Percentiles rank a stretch among this genome's conserved stretches.
Conservation (phyloP, 1,140 invertebrate species). For the Diachasmimorpha longicaudata region DNA sequence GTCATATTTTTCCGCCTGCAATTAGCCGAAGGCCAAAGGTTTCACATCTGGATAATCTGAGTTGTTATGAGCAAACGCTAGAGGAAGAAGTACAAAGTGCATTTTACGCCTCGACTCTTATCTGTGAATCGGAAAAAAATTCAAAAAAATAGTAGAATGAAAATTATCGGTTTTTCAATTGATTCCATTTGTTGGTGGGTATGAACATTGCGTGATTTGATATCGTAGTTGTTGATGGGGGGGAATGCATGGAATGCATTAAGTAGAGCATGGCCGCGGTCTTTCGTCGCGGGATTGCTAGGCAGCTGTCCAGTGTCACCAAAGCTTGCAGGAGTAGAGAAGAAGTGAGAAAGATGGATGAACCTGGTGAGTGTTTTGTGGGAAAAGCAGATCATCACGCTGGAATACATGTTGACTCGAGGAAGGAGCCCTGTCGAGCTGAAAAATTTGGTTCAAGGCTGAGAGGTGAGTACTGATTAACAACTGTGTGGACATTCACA, state of each 20-base stretch:
- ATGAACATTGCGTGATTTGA: neutral
- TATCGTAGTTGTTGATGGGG: neutral
- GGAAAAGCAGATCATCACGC: neutral
- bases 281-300: neutral
- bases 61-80: no score
- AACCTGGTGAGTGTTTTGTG: neutral
- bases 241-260: neutral
- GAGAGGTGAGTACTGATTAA: constrained; percentile 16
- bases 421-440: neutral
- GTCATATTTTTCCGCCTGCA: no score
- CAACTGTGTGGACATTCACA: neutral
- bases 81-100: no score
- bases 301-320: neutral
- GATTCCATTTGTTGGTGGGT: neutral
- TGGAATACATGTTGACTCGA: neutral
- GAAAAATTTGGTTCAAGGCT: constrained; percentile 12
- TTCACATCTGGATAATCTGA: no score
- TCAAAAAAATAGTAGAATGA: no score
- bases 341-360: neutral
- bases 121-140: no score
- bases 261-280: neutral
- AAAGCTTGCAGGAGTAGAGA: neutral
- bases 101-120: no score
- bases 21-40: no score
- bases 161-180: no score